Base-by-base conservation (phyloP, 1,140 invertebrate species). In the Achatina immaculata region DNA sequence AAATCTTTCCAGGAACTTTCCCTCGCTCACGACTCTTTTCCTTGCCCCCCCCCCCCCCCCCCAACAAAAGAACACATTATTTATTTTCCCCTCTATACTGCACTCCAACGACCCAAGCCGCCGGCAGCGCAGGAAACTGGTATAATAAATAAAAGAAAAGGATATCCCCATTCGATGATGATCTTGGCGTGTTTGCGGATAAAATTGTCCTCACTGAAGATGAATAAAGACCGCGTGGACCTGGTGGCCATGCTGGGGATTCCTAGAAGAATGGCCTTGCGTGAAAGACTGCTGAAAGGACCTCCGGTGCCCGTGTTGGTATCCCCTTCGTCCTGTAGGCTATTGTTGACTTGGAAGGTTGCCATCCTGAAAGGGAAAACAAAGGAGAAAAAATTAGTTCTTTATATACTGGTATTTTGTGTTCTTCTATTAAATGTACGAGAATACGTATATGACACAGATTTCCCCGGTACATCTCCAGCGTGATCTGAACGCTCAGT, bases 111-210 rank as follows among this genome's bases (percentile, higher is more conserved):
- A n/a, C n/a, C n/a, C n/a, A n/a, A n/a, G n/a, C n/a, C n/a, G n/a
- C n/a, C n/a, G n/a, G n/a, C n/a, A n/a, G n/a, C n/a, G n/a, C n/a
- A n/a, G n/a, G n/a, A n/a, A n/a, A n/a, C n/a, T n/a, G n/a, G n/a
- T n/a, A n/a, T n/a, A n/a, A n/a, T n/a, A n/a, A n/a, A n/a, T n/a
- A 58, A 14, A 62, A 19, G 19, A 89, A 95, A 95, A 95, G 94
- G 94, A 95, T 95, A 95, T 95, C 97, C 97, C 98, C 98, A 99
- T 94, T 99, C 98, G 92, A 99, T 99, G 93, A 99, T 98, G 93
- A 98, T 98, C 92, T 96, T 96, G 92, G 98, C 99, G 93, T 99
- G 97, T 93, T 95, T 95, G 91, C 98, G 94, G 92, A 99, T 95
- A 92, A 95, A 95, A 93, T 99, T 99, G 93, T 98, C 96, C 92